Evolutionary conservation across 2,113 vertebrate species (phyloP), one percentile per base, ranked within the genome.

Genomic region (Saimiri boliviensis): DNA sequence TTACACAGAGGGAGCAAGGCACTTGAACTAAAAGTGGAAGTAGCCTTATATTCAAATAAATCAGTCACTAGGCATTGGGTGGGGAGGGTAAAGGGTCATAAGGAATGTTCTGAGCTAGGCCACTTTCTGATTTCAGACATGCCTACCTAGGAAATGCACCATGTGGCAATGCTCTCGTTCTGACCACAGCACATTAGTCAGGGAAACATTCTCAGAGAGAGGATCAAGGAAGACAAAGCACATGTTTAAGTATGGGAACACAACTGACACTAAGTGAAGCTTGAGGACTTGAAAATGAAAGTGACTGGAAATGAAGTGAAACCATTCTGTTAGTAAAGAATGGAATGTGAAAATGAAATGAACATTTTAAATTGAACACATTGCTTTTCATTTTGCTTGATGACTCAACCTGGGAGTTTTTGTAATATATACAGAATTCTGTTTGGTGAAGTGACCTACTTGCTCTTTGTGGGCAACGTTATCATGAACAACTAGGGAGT

Each of bases 211-310:
- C 37, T 76, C 66, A 77, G 47, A 94, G 76, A 76, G 54, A 92
- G 58, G 49, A 40, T 6, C 17, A 40, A 70, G 74, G 56, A 91
- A 83, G 93, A 92, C 40, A 86, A 91, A 23, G 84, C 70, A 90
- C 81, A 92, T 40, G 54, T 74, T 54, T 77, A 71, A 89, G 68
- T 71, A 74, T 92, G 86, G 92, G 86, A 90, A 94, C 8, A 32
- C 20, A 47, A 45, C 37, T 56, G 84, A 85, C 42, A 21, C 49
- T 71, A 68, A 96, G 89, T 21, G 19, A 79, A 85, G 80, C 13
- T 79, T 42, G 66, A 73, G 74, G 97, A 96, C 54, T 20, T 58
- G 92, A 97, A 98, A 97, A 81, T n/a, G 80, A 97, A 96, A 97
- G 93, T 47, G 52, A 77, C 37, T 86, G 42, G 56, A 94, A 86